A percentile compares a stretch with the other conserved stretches of the same genome.
Conservation (phyloP, 1,140 invertebrate genomes). For the Lasioglossum baleicum region DNA sequence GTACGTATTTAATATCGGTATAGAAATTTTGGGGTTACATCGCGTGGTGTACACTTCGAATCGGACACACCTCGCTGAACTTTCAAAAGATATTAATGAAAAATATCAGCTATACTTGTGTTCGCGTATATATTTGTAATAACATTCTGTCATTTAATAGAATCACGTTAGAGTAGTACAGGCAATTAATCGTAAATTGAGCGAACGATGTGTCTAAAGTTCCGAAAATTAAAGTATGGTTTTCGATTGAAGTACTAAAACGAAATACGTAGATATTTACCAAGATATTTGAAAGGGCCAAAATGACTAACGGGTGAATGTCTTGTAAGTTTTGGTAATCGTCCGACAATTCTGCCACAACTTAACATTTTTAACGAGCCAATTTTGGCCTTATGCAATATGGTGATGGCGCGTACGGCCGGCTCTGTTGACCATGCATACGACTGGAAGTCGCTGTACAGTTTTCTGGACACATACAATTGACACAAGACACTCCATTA, state of each 20-base stretch:
- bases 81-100: slow-evolving; percentile 18
- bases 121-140: background rate
- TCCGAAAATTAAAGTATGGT: slow-evolving; percentile 17
- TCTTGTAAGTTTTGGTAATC: slow-evolving; percentile 46
- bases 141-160: background rate
- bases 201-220: background rate
- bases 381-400: slow-evolving; percentile 67
- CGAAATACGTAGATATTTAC: background rate
- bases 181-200: background rate
- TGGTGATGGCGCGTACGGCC: slow-evolving; percentile 59
- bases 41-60: slow-evolving; percentile 16
- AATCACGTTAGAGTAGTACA: background rate
- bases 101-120: background rate
- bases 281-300: slow-evolving; percentile 48
- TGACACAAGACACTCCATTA: slow-evolving; percentile 58
- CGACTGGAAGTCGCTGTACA: slow-evolving; percentile 34
- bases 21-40: slow-evolving; percentile 38
- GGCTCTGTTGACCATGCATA: slow-evolving; percentile 40
- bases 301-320: slow-evolving; percentile 39
- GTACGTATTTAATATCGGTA: background rate
- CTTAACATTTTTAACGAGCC: slow-evolving; percentile 58
- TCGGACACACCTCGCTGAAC: background rate
- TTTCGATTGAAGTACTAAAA: background rate
- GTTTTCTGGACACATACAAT: slow-evolving; percentile 42
- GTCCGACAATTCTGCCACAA: slow-evolving; percentile 49